phyloP scores from a whole-genome alignment of 2,113 vertebrate species.

The Aramus guarauna region DNA sequence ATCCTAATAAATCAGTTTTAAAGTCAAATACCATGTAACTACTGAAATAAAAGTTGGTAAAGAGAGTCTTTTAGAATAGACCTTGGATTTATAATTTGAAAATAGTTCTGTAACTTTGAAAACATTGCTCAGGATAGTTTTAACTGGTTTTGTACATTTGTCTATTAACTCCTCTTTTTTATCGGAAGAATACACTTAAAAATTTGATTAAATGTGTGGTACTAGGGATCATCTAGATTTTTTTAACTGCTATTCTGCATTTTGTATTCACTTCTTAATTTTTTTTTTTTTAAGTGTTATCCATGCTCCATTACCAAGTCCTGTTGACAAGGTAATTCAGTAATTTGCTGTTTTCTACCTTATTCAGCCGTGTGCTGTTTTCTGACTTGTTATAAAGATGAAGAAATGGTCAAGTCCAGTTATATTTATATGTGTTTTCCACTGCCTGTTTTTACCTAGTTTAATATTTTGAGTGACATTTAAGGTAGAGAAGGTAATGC shows the following conservation, averaged over 20 bases:
- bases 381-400: background rate
- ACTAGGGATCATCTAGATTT: background rate
- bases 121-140: accelerated
- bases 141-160: background rate
- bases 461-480: background rate
- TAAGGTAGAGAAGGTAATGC: background rate
- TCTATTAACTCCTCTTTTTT: background rate
- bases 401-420: background rate
- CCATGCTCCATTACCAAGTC: constrained; percentile 93
- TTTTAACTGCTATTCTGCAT: background rate
- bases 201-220: background rate
- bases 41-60: background rate
- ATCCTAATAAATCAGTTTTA: background rate
- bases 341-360: constrained; percentile 4
- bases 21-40: background rate
- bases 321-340: constrained; percentile 94
- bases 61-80: background rate
- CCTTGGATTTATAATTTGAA: background rate
- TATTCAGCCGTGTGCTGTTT: background rate
- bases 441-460: background rate
- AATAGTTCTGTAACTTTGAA: background rate
- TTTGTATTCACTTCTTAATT: background rate
- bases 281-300: constrained; percentile 87
- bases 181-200: background rate
- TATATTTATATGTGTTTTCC: background rate